Evolutionary conservation across 23 tunicate species (phyloP).

Genomic region (Trididemnum nubilum): DNA sequence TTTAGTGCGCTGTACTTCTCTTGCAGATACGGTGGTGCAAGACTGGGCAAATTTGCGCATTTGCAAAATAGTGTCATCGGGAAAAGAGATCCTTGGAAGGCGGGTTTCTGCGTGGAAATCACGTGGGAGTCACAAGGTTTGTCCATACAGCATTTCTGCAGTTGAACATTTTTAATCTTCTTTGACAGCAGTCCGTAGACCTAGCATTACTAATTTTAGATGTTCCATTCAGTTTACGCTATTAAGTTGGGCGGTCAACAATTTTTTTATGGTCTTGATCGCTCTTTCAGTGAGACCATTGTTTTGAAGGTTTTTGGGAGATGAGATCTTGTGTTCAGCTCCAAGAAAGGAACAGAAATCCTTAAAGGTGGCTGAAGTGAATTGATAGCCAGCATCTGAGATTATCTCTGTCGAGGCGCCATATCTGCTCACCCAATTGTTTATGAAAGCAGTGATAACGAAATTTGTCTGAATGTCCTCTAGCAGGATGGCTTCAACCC

Average conservation of each 20-base stretch:
- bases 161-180: neutral
- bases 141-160: neutral
- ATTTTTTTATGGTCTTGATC: neutral
- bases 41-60: neutral
- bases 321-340: neutral
- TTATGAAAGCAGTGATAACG: neutral
- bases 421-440: neutral
- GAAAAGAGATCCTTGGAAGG: neutral
- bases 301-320: neutral
- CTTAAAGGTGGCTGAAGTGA: neutral
- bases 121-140: neutral
- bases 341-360: neutral
- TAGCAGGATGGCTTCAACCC: neutral
- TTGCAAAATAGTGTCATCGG: neutral
- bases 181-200: neutral
- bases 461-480: neutral
- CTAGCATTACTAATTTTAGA: neutral
- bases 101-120: neutral
- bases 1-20: neutral
- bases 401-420: neutral
- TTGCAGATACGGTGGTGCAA: neutral
- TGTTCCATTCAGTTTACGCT: neutral
- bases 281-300: neutral
- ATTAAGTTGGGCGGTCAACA: neutral
- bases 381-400: neutral